Evolutionary conservation across 2,113 vertebrate genomes (phyloP).

Genomic region (Oceanites oceanicus): DNA sequence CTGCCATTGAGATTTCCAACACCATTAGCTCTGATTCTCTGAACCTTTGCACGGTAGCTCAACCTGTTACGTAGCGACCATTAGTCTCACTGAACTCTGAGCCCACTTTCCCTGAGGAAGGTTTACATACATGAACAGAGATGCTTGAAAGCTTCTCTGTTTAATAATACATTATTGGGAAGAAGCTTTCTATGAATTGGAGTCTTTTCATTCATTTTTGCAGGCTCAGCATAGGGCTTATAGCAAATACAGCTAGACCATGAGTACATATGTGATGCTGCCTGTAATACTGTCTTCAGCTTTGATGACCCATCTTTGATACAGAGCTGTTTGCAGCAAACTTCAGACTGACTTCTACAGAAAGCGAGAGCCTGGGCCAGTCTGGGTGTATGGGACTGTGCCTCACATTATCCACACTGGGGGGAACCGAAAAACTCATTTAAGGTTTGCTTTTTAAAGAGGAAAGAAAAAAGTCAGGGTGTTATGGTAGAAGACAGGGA

Average conservation of each 20-base stretch:
- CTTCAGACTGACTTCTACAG: neutral
- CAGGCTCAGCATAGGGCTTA: neutral
- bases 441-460: neutral
- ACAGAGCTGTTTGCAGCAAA: neutral
- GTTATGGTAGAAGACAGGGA: too few relatives aligned
- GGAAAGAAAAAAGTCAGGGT: neutral
- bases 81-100: neutral
- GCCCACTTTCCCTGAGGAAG: neutral
- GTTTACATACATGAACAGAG: neutral
- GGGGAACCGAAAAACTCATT: neutral
- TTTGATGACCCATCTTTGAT: neutral
- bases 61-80: neutral
- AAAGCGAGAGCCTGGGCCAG: rapidly evolving
- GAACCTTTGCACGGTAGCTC: neutral
- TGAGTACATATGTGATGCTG: rapidly evolving
- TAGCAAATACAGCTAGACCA: neutral
- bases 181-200: neutral
- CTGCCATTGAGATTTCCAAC: neutral
- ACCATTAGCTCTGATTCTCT: neutral
- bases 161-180: neutral
- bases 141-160: neutral
- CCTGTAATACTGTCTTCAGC: neutral
- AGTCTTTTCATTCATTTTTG: neutral
- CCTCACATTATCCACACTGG: neutral
- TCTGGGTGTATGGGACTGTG: neutral